Base-by-base conservation (phyloP, 2,797 vertebrate genomes). In the Chelidonichthys spinosus region DNA sequence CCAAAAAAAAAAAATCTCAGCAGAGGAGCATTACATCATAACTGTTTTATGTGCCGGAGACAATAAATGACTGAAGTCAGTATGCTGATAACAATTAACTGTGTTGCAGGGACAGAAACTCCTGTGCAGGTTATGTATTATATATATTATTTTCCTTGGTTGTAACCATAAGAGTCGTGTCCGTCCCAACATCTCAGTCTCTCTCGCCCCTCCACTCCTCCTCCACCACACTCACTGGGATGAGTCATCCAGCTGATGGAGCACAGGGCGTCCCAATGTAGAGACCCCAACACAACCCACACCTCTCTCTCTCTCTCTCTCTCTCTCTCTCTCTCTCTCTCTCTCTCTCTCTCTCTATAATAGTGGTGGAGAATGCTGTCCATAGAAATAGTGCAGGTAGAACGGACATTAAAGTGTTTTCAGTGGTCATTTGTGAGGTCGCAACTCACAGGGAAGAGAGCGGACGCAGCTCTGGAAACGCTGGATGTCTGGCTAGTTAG, bases 211-310 rank as follows among this genome's bases (percentile, higher is more conserved):
- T 72, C 69, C 62, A 11, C 39, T 76, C 5, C 76, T 81, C 78
- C 66, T 80, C 82, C 77, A 76, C 74, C 71, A 82, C 79, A 62
- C 65, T 65, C 61, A 49, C 74, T 84, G 65, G 76, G 79, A 86
- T 90, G 85, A 89, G 86, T 91, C 89, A 90, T 82, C 40, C 25
- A 83, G 74, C 78, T 80, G 72, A 87, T 85, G 87, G 44, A 83
- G 77, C 77, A 65, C 72, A 64, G 75, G 52, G 6, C 54, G 69
- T 82, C 81, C 44, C n/a, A 84, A 68, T 11, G 46, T 65, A 71
- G 44, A 77, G 82, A 81, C 78, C 55, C 73, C 83, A 83, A 77
- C 76, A 74, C 73, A 84, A 40, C 83, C 83, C 79, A 81, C 85
- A 50, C 49, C 49, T 50, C 9, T 0, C 11, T 50, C 49, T 50